Evolutionary conservation across 2,797 vertebrate species (phyloP).

Genomic region (Halcyon badia): DNA sequence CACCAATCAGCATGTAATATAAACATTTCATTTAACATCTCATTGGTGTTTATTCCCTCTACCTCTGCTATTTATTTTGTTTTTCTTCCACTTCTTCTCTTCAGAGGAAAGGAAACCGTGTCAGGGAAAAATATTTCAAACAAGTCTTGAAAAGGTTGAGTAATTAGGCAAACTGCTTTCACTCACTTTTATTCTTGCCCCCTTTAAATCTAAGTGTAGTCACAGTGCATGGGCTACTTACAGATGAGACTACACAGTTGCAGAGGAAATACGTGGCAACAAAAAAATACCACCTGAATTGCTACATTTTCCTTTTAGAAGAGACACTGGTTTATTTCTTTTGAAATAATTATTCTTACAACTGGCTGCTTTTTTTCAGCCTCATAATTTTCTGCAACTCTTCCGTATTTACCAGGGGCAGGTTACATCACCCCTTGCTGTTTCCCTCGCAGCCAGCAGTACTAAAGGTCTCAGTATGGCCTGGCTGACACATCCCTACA

Average conservation of each 20-base stretch:
- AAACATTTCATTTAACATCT: conserved; percentile 1
- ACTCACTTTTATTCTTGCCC: neutral
- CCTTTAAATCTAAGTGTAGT: neutral
- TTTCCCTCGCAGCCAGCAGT: neutral
- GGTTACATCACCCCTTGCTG: neutral
- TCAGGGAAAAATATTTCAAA: neutral
- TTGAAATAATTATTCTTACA: neutral
- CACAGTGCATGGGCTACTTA: fast-evolving
- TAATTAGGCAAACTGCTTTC: neutral
- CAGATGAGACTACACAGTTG: neutral
- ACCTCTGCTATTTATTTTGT: neutral
- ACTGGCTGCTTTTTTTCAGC: neutral
- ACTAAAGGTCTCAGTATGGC: neutral
- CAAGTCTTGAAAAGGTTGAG: neutral
- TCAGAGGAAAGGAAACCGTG: neutral
- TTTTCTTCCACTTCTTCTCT: neutral
- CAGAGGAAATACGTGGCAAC: neutral
- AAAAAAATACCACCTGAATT: neutral
- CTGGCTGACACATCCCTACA: neutral
- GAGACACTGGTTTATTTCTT: neutral
- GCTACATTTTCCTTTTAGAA: neutral
- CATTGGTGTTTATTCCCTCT: neutral
- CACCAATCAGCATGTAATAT: neutral
- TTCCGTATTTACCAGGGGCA: neutral
- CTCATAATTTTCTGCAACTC: neutral